A percentile compares a stretch with the other conserved stretches of the same genome.
Conservation (phyloP, 2,888 invertebrate species). For the Drosophila mimica region DNA sequence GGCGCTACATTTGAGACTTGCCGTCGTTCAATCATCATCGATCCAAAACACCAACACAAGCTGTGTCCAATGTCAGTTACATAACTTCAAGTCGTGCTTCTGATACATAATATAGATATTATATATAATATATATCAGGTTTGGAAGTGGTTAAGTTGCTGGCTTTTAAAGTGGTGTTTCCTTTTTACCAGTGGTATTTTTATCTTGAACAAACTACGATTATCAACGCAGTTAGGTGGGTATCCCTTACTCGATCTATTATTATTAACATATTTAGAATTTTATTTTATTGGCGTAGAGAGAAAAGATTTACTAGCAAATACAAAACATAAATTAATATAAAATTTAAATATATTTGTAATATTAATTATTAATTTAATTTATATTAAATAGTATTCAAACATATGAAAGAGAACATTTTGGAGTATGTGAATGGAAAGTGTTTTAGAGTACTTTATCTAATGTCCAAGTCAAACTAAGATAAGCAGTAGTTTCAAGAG, state of each 20-base stretch:
- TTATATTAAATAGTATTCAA: not conserved
- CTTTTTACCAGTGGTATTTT: not conserved
- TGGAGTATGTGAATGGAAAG: not conserved
- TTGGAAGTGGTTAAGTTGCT: not conserved
- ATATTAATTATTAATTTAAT: not conserved
- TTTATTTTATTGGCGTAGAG: not conserved
- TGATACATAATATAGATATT: too few species aligned
- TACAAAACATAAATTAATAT: not conserved
- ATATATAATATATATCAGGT: too few species aligned
- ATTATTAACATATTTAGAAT: not conserved
- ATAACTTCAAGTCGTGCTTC: conserved; percentile 43
- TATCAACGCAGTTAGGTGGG: not conserved
- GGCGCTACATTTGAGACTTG: conserved; percentile 27
- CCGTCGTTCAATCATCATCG: conserved; percentile 23
- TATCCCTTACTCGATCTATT: not conserved
- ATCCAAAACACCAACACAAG: not conserved
- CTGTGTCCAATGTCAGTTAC: conserved; percentile 3
- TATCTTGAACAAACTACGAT: not conserved
- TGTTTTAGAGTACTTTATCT: not conserved
- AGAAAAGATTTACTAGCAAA: not conserved
- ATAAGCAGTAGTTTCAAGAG: not conserved
- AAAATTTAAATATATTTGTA: not conserved
- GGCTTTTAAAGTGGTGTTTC: not conserved
- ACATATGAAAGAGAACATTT: not conserved
- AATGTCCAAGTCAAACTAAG: not conserved